Evolutionary conservation across 2,113 vertebrate genomes (phyloP), one percentile per base, ranked within the genome.

Genomic region (Gasterosteus aculeatus): DNA sequence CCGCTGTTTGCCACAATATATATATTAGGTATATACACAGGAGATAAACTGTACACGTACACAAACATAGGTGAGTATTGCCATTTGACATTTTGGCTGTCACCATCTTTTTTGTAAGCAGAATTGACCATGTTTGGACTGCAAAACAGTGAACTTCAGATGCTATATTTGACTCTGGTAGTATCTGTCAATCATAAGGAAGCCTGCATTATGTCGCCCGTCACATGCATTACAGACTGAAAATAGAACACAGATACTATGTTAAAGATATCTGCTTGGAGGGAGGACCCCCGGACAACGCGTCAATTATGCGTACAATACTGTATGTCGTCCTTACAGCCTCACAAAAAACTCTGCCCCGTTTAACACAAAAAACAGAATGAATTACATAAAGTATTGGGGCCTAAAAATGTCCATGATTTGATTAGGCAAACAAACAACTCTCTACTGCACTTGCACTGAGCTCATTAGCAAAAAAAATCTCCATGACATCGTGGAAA

Each of bases 401-500:
- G 29, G 47, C 64, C 22, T 7, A 69, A 67, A 68, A 78, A 49
- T 68, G 56, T 56, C 72, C 44, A 63, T 71, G 58, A 77, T 87
- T 87, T 71, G 72, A 69, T 83, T 68, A 78, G 38, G 56, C 33
- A 61, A 78, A 78, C 64, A 44, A 80, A 53, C 26, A 58, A 74
- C 68, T 73, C 64, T 41, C 33, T 64, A 75, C 77, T 46, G 75
- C 59, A 63, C 74, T 71, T 84, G 77, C 22, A 26, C 22, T 26
- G 22, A 77, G 60, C 71, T 85, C 77, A 81, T 86, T 87, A 84
- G 77, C 68, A 41, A 81, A 42, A 77, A 47, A 86, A 88, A 90
- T 87, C 87, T 86, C 89, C 82, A 80, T 89, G 82, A 89, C 81
- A 82, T 39, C 74, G 75, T 60, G 79, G 81, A 84, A 88, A 76